These are phyloP conservation scores for Cepaea nemoralis DNA, from an alignment of 1,140 invertebrate species.

Conservation along the genomic window DNA sequence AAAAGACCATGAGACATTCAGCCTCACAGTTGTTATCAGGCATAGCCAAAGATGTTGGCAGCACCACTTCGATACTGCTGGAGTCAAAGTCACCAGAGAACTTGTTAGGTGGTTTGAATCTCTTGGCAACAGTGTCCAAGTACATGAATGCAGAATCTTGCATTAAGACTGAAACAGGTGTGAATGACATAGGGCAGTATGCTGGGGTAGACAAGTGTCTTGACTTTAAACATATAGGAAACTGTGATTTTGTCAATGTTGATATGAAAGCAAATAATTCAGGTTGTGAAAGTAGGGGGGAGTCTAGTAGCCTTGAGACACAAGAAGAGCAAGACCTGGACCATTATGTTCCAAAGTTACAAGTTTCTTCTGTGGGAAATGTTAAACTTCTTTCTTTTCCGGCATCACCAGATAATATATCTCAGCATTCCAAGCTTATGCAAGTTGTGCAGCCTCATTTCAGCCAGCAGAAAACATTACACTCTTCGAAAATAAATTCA, in stretches of 20 bases:
- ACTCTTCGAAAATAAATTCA: not conserved
- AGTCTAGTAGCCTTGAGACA: not conserved
- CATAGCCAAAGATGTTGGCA: conserved; percentile 25
- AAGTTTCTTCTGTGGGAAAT: not conserved
- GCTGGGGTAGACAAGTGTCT: not conserved
- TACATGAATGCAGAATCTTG: conserved; percentile 28
- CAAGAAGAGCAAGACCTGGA: not conserved
- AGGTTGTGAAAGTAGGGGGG: not conserved
- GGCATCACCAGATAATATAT: not conserved
- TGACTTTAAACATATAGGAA: not conserved
- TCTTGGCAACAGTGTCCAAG: conserved; percentile 33
- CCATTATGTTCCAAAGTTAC: not conserved
- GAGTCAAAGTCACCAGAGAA: conserved; percentile 16
- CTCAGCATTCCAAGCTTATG: conserved; percentile 1
- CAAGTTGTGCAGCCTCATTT: conserved; percentile 16
- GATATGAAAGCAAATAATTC: not conserved
- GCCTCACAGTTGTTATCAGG: conserved; percentile 24
- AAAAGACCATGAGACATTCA: conserved; percentile 23
- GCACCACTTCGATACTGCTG: not conserved
- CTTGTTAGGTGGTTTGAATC: conserved; percentile 29
- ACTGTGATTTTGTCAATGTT: not conserved
- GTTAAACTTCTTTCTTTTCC: conserved; percentile 12
- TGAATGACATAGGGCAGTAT: not conserved
- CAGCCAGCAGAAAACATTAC: not conserved
- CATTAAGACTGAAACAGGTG: not conserved